A percentile compares a stretch with the other conserved stretches of the same genome.
Conservation (phyloP, 2,888 invertebrate species). For the Prenolepis imparis region DNA sequence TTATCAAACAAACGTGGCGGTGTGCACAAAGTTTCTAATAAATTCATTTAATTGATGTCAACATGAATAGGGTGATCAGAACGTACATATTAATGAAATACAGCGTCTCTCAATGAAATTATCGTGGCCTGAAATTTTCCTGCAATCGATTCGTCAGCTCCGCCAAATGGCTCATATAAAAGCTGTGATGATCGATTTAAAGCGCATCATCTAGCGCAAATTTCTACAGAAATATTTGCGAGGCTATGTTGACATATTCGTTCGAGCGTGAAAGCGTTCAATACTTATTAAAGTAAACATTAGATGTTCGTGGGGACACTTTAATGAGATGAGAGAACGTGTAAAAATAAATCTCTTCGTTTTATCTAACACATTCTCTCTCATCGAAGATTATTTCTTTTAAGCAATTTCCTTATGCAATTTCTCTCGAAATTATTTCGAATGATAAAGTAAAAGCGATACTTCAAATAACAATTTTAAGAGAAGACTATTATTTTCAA, state of each 20-base stretch:
- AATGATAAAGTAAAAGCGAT: background rate
- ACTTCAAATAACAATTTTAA: conserved; percentile 19
- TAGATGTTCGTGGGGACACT: background rate
- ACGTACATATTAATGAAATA: conserved; percentile 19
- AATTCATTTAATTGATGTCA: conserved; percentile 27
- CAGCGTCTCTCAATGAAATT: background rate
- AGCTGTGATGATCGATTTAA: background rate
- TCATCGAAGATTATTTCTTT: background rate
- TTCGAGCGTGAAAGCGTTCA: conserved; percentile 18
- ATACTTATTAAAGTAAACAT: conserved; percentile 20
- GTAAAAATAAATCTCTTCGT: background rate
- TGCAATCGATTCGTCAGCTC: background rate
- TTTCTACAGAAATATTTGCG: conserved; percentile 3
- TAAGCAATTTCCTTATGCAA: background rate
- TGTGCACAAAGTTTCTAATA: conserved; percentile 6
- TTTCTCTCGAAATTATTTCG: background rate
- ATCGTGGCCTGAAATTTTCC: background rate
- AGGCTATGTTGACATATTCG: conserved; percentile 18
- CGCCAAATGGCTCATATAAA: background rate
- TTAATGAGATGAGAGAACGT: background rate
- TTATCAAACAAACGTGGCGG: background rate
- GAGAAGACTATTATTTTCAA: background rate
- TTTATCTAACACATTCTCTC: background rate
- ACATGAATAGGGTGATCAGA: conserved; percentile 32
- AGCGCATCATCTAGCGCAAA: background rate